Evolutionary conservation across 2,888 invertebrate genomes (phyloP), one percentile per base, ranked within the genome.

Genomic region (Plemyria rubiginata): DNA sequence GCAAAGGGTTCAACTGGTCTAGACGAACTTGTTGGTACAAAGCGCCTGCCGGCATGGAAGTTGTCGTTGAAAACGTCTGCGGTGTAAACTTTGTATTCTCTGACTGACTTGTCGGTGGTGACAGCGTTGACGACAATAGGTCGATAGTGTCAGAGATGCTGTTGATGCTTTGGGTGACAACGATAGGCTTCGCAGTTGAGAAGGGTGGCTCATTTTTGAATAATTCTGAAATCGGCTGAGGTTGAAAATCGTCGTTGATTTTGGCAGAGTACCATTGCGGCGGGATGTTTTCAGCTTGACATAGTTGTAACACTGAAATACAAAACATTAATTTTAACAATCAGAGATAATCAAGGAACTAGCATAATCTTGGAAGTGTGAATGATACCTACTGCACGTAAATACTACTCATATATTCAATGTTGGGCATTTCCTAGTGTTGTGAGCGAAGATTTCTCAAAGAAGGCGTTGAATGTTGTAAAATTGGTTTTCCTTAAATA

Each of bases 191-290:
- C 40, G 77, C 75, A 54, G 85, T 69, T 36, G 88, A 82, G 65
- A 87, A 87, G 2, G 82, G 68, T 8, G 79, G 56, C 58, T 82
- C 84, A 9, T 87, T 86, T 12, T 90, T 78, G 73, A 92, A 92
- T 70, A 92, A 75, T 68, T 91, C 90, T 15, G 88, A 81, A 50
- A 92, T 79, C 11, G 91, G 81, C 72, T 87, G 88, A 38, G 89
- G 91, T 55, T 90, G 85, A 66, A 81, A 90, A 60, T 80, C 84
- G 62, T 91, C 87, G 70, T 81, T 90, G 72, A 91, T 85, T 73
- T 92, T 92, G 46, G 90, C 90, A 46, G 90, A 84, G 76, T 86
- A 90, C 92, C 92, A 92, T 73, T 85, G 86, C 67, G 84, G 79
- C 66, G 77, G 60, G 53, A 81, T 77, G 60, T 81, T 79, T 78